Evolutionary conservation across 2,113 vertebrate species (phyloP), one percentile per base, ranked within the genome.

Genomic region (Hemicordylus capensis): DNA sequence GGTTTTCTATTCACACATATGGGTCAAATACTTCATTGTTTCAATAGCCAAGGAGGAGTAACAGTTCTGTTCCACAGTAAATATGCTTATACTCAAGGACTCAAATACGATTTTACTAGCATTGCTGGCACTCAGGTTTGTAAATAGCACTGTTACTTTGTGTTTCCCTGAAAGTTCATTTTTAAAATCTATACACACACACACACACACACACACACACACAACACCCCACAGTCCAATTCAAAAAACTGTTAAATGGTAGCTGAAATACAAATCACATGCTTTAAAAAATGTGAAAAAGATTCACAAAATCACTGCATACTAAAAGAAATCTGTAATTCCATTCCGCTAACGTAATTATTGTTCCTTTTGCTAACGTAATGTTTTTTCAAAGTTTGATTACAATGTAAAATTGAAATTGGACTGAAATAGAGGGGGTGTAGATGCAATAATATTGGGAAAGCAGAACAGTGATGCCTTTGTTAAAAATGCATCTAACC

Each of bases 291-390:
- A 54, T 48, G n/a, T 69, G 83, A 87, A 75, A 80, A 88, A 80
- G n/a, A 89, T 51, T 92, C 86, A 87, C 87, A 87, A 58, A 76
- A 93, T 87, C 91, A n/a, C 88, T 63, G 84, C 46, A 77, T 39
- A 84, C 6, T 3, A 54, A 83, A 80, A 63, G 76, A 20, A 56
- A 85, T 87, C 48, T 75, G 48, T 83, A 89, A 73, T 64, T 84
- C 61, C 28, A 51, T 31, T 3, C 1, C 31, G 61, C 61, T 10
- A 31, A n/a, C 26, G 17, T 26, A 61, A 61, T 8, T 22, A 61
- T 61, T 75, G 58, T 86, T 86, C 87, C 64, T 83, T 19, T 74
- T 58, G 83, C 86, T 74, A 81, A 80, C 48, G 78, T 76, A 61
- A 46, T 0, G 1, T 87, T 89, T 83, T 83, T 76, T 85, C 89